Evolutionary conservation across 1,140 invertebrate genomes (phyloP), one percentile per base, ranked within the genome.

Genomic region (Drosophila jambulina): DNA sequence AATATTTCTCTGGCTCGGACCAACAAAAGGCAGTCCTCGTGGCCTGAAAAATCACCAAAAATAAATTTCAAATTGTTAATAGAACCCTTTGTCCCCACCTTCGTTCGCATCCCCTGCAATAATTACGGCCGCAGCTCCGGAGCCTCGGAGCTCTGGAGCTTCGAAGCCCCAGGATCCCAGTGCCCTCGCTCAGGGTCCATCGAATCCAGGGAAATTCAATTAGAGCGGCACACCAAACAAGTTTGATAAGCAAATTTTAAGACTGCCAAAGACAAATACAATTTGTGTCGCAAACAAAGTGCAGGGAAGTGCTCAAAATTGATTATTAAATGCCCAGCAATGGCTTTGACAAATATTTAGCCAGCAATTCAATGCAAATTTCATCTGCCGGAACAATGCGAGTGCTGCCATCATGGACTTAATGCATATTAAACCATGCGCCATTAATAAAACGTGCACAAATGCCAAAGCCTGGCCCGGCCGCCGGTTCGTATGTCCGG

Each of bases 361-460:
- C 45, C 40, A 74, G 70, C 67, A 59, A 74, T 74, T 74, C 49
- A 75, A 75, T 75, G 71, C 71, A 75, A 75, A 75, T 75, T 63
- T 75, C 71, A 75, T 63, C 71, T 45, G 57, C 56, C 64, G 29
- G 54, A 71, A 79, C 70, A 74, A 74, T 72, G 70, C 63, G 45
- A 70, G 70, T 71, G 48, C 49, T 48, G 43, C 65, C 69, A 71
- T 72, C 67, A 70, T 46, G 74, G 56, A 60, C 76, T 78, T 59
- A 74, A 85, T 81, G 78, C 74, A 81, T 75, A 85, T 81, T 81
- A 65, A 62, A 71, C 60, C 61, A 70, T 65, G 49, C 67, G 57
- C 57, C 64, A 78, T 84, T 85, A 81, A 74, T 70, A 59, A 81
- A 82, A 86, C 82, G 82, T 85, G 82, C 82, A 86, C 79, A 81